Base-by-base conservation (phyloP, 2,888 invertebrate genomes). In the Drosophila longiperda region DNA sequence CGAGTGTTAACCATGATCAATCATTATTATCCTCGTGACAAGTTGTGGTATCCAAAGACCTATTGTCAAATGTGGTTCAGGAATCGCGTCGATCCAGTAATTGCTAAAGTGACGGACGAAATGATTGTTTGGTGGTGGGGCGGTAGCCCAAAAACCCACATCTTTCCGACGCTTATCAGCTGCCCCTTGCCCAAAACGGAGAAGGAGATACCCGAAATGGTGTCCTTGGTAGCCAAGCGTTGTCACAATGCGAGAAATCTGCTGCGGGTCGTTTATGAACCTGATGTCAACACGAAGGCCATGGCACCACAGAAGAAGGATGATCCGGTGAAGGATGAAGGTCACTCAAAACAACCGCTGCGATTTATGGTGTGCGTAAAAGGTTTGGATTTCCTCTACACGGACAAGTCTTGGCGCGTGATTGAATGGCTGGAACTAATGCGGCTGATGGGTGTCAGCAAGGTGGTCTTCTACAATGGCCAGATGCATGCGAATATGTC, bases 71-170 rank as follows among this genome's bases (percentile, higher is more conserved):
- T 98, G 76, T 98, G 97, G 98, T 97, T 96, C 93, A 96, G 96
- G 83, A 95, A 95, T 33, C 95, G 95, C 75, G 95, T 95, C 57
- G 96, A 96, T 80, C 97, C 98, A 0, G 95, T 96, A 6, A 94
- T 96, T 26, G 95, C 96, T 8, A 95, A 96, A 84, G 96, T 96
- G 32, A 95, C 96, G 74, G 97, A 97, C 92, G 97, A 98, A 93
- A 97, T 97, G 91, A 97, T 97, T 91, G 96, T 98, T 86, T 98
- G 98, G 98, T 96, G 96, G 92, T 98, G 98, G 97, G 98, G 97
- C 57, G 97, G 97, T 93, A 96, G 96, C 85, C 96, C 97, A 89
- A 95, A 96, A 38, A 96, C 97, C 64, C 8, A 23, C 8, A 96
- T 97, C 91, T 98, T 97, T 92, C 98, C 98, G 0, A 98, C 97